Evolutionary conservation across 2,797 vertebrate genomes (phyloP).

Genomic region (Mareca strepera): DNA sequence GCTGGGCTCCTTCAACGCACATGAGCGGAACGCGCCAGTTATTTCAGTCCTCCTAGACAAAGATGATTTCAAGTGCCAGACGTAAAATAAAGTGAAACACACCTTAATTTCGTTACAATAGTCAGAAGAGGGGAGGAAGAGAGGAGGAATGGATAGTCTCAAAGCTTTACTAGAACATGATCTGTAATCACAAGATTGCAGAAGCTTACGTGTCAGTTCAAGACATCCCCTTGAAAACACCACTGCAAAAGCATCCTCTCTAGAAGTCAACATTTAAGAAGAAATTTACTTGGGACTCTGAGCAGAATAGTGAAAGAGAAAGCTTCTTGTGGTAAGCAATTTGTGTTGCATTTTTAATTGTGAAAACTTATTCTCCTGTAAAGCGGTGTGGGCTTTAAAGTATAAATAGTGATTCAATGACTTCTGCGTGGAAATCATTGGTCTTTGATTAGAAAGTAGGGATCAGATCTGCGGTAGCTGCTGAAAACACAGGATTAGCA

Average conservation of each 20-base stretch:
- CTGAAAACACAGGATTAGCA: conserved; percentile 74
- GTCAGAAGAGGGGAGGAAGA: neutral
- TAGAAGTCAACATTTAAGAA: neutral
- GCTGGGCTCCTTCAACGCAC: neutral
- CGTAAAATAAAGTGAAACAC: conserved; percentile 4
- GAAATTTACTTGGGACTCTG: neutral
- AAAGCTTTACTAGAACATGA: neutral
- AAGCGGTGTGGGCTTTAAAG: conserved; percentile 36
- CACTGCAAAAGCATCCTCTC: conserved; percentile 37
- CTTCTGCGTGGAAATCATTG: neutral
- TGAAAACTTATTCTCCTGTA: neutral
- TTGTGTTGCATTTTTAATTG: neutral
- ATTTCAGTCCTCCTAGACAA: conserved; percentile 4
- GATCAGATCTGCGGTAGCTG: conserved; percentile 44
- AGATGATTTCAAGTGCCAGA: conserved; percentile 1
- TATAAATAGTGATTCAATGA: neutral
- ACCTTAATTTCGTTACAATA: neutral
- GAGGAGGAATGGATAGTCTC: neutral
- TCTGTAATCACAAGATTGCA: neutral
- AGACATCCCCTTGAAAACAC: neutral
- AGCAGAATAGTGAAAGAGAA: neutral
- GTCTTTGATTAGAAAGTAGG: neutral
- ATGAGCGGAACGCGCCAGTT: neutral
- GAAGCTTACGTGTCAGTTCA: conserved; percentile 3
- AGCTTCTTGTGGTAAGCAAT: neutral